These are phyloP conservation scores for Galerucella calmariensis DNA, from an alignment of 2,888 invertebrate genomes.

Conservation along the genomic window DNA sequence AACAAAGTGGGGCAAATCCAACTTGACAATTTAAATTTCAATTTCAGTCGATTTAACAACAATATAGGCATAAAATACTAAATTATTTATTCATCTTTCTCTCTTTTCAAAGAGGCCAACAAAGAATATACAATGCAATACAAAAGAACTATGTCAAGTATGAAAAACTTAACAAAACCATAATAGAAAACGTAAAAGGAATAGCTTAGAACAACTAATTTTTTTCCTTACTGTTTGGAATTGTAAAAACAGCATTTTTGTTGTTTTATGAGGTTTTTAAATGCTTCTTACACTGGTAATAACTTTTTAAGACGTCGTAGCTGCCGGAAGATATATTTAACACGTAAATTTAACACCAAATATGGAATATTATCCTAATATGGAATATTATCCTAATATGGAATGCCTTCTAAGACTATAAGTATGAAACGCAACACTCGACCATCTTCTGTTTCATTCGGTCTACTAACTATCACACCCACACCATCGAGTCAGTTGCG, in stretches of 20 bases:
- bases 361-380: no score
- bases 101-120: background rate
- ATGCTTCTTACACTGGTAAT: background rate
- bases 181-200: constrained; percentile 14
- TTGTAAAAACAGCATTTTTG: constrained; percentile 1
- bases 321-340: background rate
- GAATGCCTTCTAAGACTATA: no score
- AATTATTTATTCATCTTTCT: background rate
- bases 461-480: no score
- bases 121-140: background rate
- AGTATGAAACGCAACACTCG: no score
- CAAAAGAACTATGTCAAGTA: constrained; percentile 20
- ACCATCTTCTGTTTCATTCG: no score
- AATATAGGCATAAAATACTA: no score
- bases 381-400: no score
- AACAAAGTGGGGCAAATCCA: no score
- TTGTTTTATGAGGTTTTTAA: constrained; percentile 12
- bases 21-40: no score
- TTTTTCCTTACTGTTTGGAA: constrained; percentile 5
- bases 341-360: no score
- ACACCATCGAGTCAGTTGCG: no score
- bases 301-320: background rate
- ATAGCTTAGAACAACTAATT: constrained; percentile 8
- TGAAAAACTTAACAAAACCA: constrained; percentile 6
- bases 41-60: no score